Evolutionary conservation across 2,888 invertebrate genomes (phyloP), one percentile per base, ranked within the genome.

Genomic region (Eristalinus sepulchralis): DNA sequence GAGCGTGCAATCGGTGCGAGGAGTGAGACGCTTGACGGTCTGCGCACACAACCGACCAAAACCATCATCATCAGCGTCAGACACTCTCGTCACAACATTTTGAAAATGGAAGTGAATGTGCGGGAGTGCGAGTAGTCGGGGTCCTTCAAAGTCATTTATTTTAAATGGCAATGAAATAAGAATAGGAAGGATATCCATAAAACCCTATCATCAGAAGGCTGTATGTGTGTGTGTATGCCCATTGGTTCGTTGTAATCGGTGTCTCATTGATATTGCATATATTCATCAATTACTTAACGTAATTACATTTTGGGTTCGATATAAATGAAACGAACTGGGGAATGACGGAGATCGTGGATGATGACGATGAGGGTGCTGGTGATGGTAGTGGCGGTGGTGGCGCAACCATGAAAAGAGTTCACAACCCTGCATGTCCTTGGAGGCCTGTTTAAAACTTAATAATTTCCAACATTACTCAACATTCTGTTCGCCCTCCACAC

Each of bases 231-330:
- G 27, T 27, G 2, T 27, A 5, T 27, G 27, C 5, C 60, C 53
- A 22, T 63, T 67, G 66, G 59, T 67, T 8, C 24, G 55, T 17
- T 47, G n/a, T 22, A 6, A 9, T 31, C 55, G 24, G 57, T 55
- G 33, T 76, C 70, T 60, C 68, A 73, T 81, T 81, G 80, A 67
- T 60, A 80, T 80, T 60, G 27, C 73, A 62, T 36, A 68, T 70
- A 80, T 77, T 82, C 85, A 82, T 81, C 81, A 85, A 85, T 85
- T 85, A 82, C 85, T 85, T 78, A 85, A 85, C 67, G 76, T 85
- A 85, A 85, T 85, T 82, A 85, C 81, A 77, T 73, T 82, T 78
- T 59, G 64, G 63, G 72, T 77, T 73, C 85, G 85, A 85, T 70
- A 81, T 71, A 84, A 75, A 75, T 75, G 39, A 55, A 83, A 68